Conservation (phyloP, 2,797 vertebrate species). For the Urocyon cinereoargenteus region DNA sequence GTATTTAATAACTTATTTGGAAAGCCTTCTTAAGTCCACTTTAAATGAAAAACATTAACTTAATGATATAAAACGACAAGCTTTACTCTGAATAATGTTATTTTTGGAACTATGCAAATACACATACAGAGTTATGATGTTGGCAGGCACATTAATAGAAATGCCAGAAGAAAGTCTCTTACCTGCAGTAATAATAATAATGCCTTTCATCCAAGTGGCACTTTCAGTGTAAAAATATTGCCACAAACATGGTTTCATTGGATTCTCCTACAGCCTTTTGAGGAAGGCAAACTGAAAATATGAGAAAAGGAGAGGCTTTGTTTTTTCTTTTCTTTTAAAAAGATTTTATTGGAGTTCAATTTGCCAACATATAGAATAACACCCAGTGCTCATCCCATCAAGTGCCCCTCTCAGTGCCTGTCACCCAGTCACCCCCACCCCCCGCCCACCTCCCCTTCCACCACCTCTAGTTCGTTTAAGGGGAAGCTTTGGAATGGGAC, state of each 20-base stretch:
- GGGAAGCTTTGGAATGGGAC: neutral
- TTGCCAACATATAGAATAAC: no score
- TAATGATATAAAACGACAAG: constrained; percentile 56
- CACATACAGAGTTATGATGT: neutral
- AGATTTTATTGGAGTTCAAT: no score
- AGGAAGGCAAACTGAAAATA: neutral
- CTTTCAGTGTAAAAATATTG: constrained; percentile 23
- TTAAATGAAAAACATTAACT: constrained; percentile 69
- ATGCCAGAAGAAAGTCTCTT: constrained; percentile 51
- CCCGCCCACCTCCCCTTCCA: no score
- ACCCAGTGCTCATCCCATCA: no score
- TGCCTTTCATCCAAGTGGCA: neutral
- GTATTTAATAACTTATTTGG: constrained; percentile 69
- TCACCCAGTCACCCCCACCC: no score
- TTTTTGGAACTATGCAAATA: constrained; percentile 59
- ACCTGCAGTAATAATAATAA: constrained; percentile 26
- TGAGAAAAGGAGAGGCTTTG: neutral
- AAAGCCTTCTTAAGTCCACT: constrained; percentile 62
- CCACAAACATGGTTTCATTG: neutral
- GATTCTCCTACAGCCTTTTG: neutral
- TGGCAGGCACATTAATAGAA: constrained; percentile 24
- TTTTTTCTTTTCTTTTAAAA: no score
- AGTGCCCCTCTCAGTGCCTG: no score
- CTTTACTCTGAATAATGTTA: constrained; percentile 64
- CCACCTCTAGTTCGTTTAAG: neutral